A percentile compares a stretch with the other conserved stretches of the same genome.
phyloP scores from a whole-genome alignment of 2,113 vertebrate genomes.

The Sclerurus mexicanus region DNA sequence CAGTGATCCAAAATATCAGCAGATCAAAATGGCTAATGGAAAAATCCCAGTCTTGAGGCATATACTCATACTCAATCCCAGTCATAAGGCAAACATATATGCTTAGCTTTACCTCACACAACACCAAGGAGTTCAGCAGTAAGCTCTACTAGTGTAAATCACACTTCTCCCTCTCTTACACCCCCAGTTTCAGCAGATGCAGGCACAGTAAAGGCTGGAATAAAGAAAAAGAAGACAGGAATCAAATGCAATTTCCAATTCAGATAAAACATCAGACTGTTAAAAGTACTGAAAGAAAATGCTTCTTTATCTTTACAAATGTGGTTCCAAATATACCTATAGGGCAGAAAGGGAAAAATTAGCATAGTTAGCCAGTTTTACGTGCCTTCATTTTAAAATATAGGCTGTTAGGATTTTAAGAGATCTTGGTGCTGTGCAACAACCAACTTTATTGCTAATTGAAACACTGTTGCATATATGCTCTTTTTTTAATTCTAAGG shows the following conservation, averaged over 20 bases:
- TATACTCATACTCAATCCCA: neutral
- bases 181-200: constrained; percentile 37
- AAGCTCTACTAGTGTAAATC: constrained; percentile 33
- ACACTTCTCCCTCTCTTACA: constrained; percentile 36
- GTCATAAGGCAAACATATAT: neutral
- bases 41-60: neutral
- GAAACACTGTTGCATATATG: neutral
- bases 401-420: neutral
- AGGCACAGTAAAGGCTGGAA: constrained; percentile 12
- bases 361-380: neutral
- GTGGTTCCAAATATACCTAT: neutral
- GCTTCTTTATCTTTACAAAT: neutral
- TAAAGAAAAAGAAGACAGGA: neutral
- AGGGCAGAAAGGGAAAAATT: neutral
- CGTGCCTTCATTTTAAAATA: neutral
- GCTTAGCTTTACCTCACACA: constrained; percentile 50
- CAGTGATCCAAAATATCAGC: neutral
- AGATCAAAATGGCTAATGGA: neutral
- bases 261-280: constrained; percentile 11
- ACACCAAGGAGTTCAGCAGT: constrained; percentile 24
- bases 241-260: constrained; percentile 35
- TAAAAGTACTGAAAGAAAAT: constrained; percentile 8
- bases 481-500: neutral
- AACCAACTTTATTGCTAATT: neutral
- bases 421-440: neutral